These are phyloP conservation scores for Phataginus tricuspis DNA, from an alignment of 2,797 vertebrate genomes.

Conservation along the genomic window DNA sequence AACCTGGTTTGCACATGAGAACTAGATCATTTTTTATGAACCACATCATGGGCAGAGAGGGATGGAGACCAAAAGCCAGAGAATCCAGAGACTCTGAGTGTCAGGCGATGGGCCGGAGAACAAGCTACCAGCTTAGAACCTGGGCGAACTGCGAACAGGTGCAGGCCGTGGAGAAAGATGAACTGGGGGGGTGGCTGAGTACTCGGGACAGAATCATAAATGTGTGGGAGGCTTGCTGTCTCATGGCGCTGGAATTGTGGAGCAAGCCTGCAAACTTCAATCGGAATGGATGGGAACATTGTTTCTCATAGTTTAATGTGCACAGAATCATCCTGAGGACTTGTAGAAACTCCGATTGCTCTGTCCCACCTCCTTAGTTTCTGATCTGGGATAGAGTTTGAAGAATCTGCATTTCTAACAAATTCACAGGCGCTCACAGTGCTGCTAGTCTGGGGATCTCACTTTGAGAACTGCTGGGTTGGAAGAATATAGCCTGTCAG, in stretches of 20 bases:
- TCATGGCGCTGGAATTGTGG: neutral
- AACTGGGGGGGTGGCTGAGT: neutral
- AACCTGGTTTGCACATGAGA: neutral
- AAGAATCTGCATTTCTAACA: neutral
- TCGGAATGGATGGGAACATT: too few species aligned
- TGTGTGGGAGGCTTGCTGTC: neutral
- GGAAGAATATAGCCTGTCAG: neutral
- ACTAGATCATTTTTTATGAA: neutral
- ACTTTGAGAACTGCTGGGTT: neutral
- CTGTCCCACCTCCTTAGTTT: neutral
- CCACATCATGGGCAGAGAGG: neutral
- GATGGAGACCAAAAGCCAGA: neutral
- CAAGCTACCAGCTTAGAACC: neutral
- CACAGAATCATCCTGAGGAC: neutral
- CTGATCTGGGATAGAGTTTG: neutral
- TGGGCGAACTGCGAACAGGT: neutral
- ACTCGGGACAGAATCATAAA: neutral
- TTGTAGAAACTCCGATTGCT: neutral
- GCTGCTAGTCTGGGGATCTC: neutral
- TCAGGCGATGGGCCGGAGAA: neutral
- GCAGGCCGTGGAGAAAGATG: neutral
- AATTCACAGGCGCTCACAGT: neutral
- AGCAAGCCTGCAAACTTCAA: neutral
- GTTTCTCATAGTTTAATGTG: neutral
- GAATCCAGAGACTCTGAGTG: neutral